Evolutionary conservation across 2,113 vertebrate genomes (phyloP), one percentile per base, ranked within the genome.

Genomic region (Bubo bubo): DNA sequence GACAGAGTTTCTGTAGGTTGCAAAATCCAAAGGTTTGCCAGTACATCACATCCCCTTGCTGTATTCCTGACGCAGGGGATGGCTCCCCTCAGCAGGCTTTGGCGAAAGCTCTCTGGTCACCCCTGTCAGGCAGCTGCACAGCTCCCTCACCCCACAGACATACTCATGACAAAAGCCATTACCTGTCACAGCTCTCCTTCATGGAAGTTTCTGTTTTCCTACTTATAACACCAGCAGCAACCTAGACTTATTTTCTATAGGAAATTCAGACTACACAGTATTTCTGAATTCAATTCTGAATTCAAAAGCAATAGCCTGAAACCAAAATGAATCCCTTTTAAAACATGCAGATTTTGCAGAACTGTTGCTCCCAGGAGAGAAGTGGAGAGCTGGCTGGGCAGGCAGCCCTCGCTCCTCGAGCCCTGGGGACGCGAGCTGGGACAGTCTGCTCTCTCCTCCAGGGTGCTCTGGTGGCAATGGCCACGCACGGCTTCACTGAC

Each of bases 41-140:
- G 19, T 6, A 10, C 4, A 0, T 9, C 35, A 10, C 4, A 0
- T 9, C 35, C 56, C 53, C 37, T 47, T 4, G 1, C 24, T 20
- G 34, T 14, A 10, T 20, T 71, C 32, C 67, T 62, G 30, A 34
- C 1, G 0, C 12, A 4, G 8, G 19, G 27, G n/a, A 34, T 5
- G 15, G 20, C 37, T 32, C 74, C 30, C 20, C 37, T 50, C 41
- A 50, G 59, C 26, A 59, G 56, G 8, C 9, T 7, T 9, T 0
- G 2, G n/a, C 1, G 2, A 37, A 45, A 79, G 79, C 3, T 2
- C 75, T 20, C 39, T 0, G 5, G 23, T 35, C 8, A 3, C 23
- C 34, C 37, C 24, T 24, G 22, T 3, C 43, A n/a, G 7, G 30
- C 39, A 56, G 22, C 19, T 50, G 47, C 68, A 16, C 35, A 6